Evolutionary conservation across 2,888 invertebrate species (phyloP), one percentile per base, ranked within the genome.

Genomic region (Chrysina gloriosa): DNA sequence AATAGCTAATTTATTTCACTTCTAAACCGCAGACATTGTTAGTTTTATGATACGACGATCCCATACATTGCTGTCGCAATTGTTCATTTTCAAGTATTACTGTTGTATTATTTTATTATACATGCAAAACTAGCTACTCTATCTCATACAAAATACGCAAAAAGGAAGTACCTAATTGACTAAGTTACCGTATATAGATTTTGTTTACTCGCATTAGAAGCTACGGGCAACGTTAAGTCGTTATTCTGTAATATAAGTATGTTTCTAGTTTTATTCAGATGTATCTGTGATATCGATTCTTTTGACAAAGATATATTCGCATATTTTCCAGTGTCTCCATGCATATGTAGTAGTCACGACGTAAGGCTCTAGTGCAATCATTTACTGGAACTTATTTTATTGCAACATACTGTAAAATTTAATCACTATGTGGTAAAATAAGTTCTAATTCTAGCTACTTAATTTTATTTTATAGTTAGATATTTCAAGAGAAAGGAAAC

Each of bases 341-440:
- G 45, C 14, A 27, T 29, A 21, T 45, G 31, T 29, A 63, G 27
- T 27, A 45, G 16, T 29, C 45, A 19, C 27, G 11, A 42, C 19
- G 16, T 27, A 42, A 58, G 29, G 16, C 6, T 48, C 16, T 48
- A 64, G 25, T 50, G 50, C 36, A 39, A 50, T 64, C 29, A 42
- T 50, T 27, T 56, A 19, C 36, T 54, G 70, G 65, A 65, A 67
- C 70, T 50, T 67, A 72, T 69, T 70, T 70, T 69, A 65, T 65
- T 69, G 58, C 63, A 67, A 50, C 27, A 67, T 50, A 61, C 54
- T 65, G 45, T 61, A 56, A 34, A 19, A 45, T 61, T 14, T 9
- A 45, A 56, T 42, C 3, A 42, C 27, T 4, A 42, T n/a, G 52
- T 70, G 68, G 68, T 70, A 66, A 69, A 72, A 68, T 70, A 68